These are phyloP conservation scores for Ridgeia piscesae DNA, from an alignment of 1,140 invertebrate genomes.

Conservation along the genomic window DNA sequence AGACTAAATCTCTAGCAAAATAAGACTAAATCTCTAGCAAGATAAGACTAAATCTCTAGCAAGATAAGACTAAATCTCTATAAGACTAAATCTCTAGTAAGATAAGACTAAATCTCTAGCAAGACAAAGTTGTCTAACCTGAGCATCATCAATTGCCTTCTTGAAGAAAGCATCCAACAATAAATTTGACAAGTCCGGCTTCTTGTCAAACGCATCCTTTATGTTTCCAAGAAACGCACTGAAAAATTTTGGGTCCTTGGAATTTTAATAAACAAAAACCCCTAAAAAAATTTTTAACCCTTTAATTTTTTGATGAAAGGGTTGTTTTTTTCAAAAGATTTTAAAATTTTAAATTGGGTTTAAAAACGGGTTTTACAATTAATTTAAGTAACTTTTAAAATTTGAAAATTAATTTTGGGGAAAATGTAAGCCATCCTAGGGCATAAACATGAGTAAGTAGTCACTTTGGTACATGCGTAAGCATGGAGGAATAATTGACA, in stretches of 20 bases:
- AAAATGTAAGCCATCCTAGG: too few relatives aligned
- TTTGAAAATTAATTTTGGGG: too few relatives aligned
- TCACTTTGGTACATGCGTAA: background rate
- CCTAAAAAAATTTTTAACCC: too few relatives aligned
- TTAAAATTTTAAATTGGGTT: too few relatives aligned
- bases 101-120: background rate
- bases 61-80: too few relatives aligned
- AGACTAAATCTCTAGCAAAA: too few relatives aligned
- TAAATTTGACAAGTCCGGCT: slow-evolving; percentile 86
- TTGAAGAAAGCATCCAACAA: slow-evolving; percentile 93
- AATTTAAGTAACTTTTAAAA: too few relatives aligned
- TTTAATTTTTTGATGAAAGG: too few relatives aligned
- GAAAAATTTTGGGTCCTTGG: slow-evolving; percentile 23
- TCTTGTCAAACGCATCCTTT: slow-evolving; percentile 91
- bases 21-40: too few relatives aligned
- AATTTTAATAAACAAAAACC: slow-evolving; percentile 12
- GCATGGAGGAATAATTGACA: background rate
- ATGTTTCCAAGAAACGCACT: slow-evolving; percentile 96
- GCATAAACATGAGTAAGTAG: background rate
- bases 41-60: too few relatives aligned
- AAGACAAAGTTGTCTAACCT: slow-evolving; percentile 64
- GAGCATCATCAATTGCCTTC: slow-evolving; percentile 77
- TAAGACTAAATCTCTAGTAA: background rate
- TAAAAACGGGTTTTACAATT: too few relatives aligned
- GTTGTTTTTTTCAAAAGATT: too few relatives aligned